phyloP scores from a whole-genome alignment of 1,140 invertebrate genomes.

The Ceratoteleas bidentatus region DNA sequence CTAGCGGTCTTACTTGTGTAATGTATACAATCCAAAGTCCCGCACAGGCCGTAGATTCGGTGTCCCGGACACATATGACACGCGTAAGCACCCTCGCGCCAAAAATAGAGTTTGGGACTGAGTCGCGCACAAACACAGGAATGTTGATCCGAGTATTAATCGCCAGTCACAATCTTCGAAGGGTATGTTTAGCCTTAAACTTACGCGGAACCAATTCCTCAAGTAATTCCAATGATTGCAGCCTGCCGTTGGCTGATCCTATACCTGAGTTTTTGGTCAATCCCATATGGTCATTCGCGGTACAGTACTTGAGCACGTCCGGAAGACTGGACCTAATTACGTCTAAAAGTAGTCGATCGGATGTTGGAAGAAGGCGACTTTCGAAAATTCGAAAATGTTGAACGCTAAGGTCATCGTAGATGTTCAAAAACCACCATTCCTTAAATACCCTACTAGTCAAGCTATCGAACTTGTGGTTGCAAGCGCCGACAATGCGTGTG shows the following conservation, averaged over 20 bases:
- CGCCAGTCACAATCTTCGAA: conserved; percentile 58
- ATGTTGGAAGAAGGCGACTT: too few relatives aligned
- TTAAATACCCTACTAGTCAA: too few relatives aligned
- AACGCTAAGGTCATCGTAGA: too few relatives aligned
- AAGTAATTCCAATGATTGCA: conserved; percentile 71
- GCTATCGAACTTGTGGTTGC: conserved; percentile 59
- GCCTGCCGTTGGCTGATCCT: conserved; percentile 17
- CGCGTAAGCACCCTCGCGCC: conserved; percentile 57
- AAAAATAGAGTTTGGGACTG: conserved; percentile 61
- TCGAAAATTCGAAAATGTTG: too few relatives aligned
- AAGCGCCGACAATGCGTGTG: conserved; percentile 1
- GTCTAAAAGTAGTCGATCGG: background rate
- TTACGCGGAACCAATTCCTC: conserved; percentile 72
- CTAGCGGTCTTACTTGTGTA: conserved; percentile 23
- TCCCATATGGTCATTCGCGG: conserved; percentile 56
- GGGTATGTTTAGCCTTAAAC: conserved; percentile 24
- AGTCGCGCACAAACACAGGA: conserved; percentile 33
- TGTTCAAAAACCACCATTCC: too few relatives aligned
- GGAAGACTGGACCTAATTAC: conserved; percentile 37
- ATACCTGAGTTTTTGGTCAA: conserved; percentile 71
- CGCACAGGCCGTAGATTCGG: too few relatives aligned
- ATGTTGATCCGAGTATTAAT: conserved; percentile 22
- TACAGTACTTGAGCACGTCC: conserved; percentile 34
- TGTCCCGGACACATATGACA: conserved; percentile 6
- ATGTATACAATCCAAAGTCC: background rate